A percentile compares a stretch with the other conserved stretches of the same genome.
Evolutionary conservation across 2,888 invertebrate genomes (phyloP).

Genomic region (Ectobius pallidus): DNA sequence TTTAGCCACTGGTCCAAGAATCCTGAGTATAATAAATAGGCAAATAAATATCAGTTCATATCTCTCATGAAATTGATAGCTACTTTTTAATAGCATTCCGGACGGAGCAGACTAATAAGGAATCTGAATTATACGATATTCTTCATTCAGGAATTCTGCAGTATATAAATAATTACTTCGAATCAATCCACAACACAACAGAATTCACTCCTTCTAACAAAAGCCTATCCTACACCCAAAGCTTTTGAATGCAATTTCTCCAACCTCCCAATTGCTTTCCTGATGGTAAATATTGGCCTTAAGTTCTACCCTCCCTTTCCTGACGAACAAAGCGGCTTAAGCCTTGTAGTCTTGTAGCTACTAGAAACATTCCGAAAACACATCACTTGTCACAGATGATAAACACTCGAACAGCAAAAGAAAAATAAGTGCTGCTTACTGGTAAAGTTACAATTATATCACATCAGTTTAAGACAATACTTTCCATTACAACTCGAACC

Average conservation of each 20-base stretch:
- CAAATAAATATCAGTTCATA: too few relatives aligned
- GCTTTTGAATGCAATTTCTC: constrained; percentile 25
- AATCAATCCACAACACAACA: neutral
- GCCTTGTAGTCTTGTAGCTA: neutral
- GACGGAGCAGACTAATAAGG: too few relatives aligned
- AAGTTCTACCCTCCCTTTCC: neutral
- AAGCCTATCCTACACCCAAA: constrained; percentile 7
- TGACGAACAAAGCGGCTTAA: constrained; percentile 25
- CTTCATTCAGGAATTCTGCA: too few relatives aligned
- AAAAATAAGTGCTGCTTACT: neutral
- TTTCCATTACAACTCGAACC: neutral
- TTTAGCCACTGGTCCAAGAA: too few relatives aligned
- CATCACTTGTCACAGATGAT: constrained; percentile 8
- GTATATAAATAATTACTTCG: neutral
- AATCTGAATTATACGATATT: too few relatives aligned
- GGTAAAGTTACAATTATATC: neutral
- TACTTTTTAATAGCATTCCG: too few relatives aligned
- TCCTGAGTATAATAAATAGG: too few relatives aligned
- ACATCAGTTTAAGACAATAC: constrained; percentile 13
- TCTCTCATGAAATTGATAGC: too few relatives aligned
- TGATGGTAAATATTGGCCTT: constrained; percentile 26
- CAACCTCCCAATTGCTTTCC: constrained; percentile 26
- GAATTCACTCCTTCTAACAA: constrained; percentile 14
- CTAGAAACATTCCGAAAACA: constrained; percentile 1
- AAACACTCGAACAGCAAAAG: neutral